phyloP scores from a whole-genome alignment of 30 jellyfish, hydroid and myxozoan species.

The Turritopsis dohrnii region DNA sequence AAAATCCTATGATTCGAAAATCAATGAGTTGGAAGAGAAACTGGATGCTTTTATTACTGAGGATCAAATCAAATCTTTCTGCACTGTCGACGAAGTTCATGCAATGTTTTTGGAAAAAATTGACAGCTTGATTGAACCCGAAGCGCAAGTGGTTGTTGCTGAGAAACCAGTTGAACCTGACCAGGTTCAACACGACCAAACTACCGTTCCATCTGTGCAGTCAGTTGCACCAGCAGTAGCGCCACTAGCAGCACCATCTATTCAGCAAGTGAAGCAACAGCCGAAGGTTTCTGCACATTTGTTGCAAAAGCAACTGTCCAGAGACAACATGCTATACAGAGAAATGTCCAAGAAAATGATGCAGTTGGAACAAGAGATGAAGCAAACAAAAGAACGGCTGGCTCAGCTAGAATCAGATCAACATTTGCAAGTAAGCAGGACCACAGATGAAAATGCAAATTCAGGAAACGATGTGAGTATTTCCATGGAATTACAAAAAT shows the following conservation, averaged over 20 bases:
- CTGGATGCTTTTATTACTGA: slow-evolving; percentile 31
- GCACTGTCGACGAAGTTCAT: slow-evolving; percentile 43
- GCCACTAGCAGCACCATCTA: too few relatives aligned
- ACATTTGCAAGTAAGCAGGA: neutral
- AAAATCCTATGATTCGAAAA: neutral
- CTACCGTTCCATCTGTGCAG: too few relatives aligned
- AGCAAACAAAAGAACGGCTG: slow-evolving; percentile 1
- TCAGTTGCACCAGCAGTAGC: too few relatives aligned
- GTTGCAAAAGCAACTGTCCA: slow-evolving; percentile 1
- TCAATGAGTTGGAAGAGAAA: slow-evolving; percentile 32
- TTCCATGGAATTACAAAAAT: too few relatives aligned
- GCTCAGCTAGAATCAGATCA: neutral
- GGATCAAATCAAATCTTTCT: slow-evolving; percentile 24
- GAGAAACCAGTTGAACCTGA: neutral
- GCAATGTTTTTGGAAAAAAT: slow-evolving; percentile 39
- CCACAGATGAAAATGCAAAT: neutral
- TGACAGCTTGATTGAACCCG: neutral
- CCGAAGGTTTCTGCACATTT: neutral
- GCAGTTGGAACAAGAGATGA: slow-evolving; percentile 20
- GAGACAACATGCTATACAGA: neutral
- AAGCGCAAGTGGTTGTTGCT: neutral
- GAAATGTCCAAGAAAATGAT: slow-evolving; percentile 18
- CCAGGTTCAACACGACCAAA: too few relatives aligned
- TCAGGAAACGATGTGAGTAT: neutral
- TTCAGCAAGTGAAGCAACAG: neutral